Evolutionary conservation across 2,888 invertebrate species (phyloP), one percentile per base, ranked within the genome.

Genomic region (Adelphocoris suturalis): DNA sequence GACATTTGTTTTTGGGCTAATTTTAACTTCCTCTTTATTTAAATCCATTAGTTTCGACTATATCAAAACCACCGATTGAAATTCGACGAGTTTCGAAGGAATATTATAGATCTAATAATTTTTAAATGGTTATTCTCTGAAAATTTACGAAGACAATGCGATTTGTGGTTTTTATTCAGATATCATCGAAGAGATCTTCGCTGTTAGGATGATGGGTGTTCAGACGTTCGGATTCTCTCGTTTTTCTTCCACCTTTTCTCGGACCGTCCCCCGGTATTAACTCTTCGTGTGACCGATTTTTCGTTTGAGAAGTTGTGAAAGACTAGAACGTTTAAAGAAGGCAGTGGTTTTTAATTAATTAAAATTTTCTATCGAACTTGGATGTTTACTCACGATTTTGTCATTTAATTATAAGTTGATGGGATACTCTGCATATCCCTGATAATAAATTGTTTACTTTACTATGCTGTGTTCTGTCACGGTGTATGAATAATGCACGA

Each of bases 151-250:
- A 68, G 23, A 68, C 68, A 68, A 19, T 68, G 68, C 68, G 68
- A 68, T 68, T 68, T 68, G 68, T 68, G 68, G 68, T 68, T 68
- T 52, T 68, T 68, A 68, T 68, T 68, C 68, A 68, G 68, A 68
- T 68, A 68, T 9, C 68, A 23, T 68, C 68, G 68, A 68, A 68
- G 68, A 68, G 68, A 68, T 68, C 68, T 68, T 68, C 68, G 13
- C 68, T 37, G 23, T 68, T 68, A 23, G 23, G 68, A 23, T 23
- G 61, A 19, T 11, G 57, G 68, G 68, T 68, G 19, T 27, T 68
- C 68, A 23, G 68, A 13, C 68, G 68, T 68, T 68, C 68, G 23
- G 27, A 23, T 68, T 68, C 61, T 27, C 68, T 37, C 37, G 7
- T 37, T 68, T 68, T 52, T 52, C 52, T 52, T 27, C 57, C 57